Evolutionary conservation across 2,888 invertebrate species (phyloP), one percentile per base, ranked within the genome.

Genomic region (Sepioteuthis lessoniana): DNA sequence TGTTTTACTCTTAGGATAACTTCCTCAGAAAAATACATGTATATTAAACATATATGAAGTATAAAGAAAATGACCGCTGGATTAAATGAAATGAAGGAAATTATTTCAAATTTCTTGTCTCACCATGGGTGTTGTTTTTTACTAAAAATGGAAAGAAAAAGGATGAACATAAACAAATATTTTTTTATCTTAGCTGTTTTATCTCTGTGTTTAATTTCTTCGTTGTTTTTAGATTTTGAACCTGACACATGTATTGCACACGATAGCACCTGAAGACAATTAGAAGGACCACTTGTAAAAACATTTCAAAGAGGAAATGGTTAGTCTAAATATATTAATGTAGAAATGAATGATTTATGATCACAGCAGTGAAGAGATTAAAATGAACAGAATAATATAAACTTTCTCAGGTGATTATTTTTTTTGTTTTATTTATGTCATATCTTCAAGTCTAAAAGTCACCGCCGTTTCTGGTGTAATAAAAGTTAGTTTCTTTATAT

Each of bases 201-300:
- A 55, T 55, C 55, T 21, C 28, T 25, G 21, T 55, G 2, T 55
- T 55, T 21, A 55, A 55, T 55, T 55, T 55, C 55, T 55, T 25
- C 21, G 55, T 55, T 55, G 55, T 55, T 21, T 55, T 55, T 25
- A 55, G 76, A 76, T 76, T n/a, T n/a, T 76, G 76, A 76, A 35
- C 76, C n/a, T 35, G 76, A 76, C 35, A n/a, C 76, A n/a, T 31
- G 76, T n/a, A n/a, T 76, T 76, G n/a, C n/a, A n/a, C 76, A 76
- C 4, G n/a, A 10, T 76, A 13, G 76, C 76, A 76, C 76, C 76
- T n/a, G 76, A 76, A 76, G 76, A 76, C 76, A 76, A 76, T 76
- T 76, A 76, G n/a, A 76, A 76, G 76, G n/a, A 35, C n/a, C 76
- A 76, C n/a, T 76, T 76, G 76, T 76, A n/a, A 76, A 76, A 76